Percentiles rank a stretch among this genome's conserved stretches.
Evolutionary conservation across 2,797 vertebrate genomes (phyloP).

Genomic region (Arnoldichthys spilopterus): DNA sequence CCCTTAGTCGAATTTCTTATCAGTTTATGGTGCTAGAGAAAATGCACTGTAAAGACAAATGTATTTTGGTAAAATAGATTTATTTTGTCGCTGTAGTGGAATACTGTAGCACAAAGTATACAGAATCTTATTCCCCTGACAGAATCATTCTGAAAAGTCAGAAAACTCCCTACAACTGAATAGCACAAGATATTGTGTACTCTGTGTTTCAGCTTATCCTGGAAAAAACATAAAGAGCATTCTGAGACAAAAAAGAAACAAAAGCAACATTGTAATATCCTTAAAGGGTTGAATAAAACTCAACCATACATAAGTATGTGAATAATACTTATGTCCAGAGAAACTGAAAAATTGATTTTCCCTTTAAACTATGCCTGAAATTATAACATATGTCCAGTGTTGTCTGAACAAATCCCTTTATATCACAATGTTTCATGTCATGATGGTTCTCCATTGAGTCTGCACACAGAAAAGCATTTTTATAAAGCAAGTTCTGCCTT

Average conservation of each 20-base stretch:
- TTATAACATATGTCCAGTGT: constrained; percentile 8
- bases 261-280: constrained; percentile 34
- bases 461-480: constrained; percentile 22
- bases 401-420: constrained; percentile 17
- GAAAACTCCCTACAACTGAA: constrained; percentile 11
- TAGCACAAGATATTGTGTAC: constrained; percentile 16
- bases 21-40: constrained; percentile 8
- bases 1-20: background rate
- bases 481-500: background rate
- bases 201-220: background rate
- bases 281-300: constrained; percentile 76
- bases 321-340: constrained; percentile 33
- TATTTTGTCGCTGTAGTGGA: constrained; percentile 55
- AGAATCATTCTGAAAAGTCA: constrained; percentile 7
- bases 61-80: constrained; percentile 53
- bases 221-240: background rate
- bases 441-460: background rate
- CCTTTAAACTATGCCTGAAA: constrained; percentile 22
- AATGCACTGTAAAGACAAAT: background rate
- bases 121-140: constrained; percentile 19
- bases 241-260: constrained; percentile 42
- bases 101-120: constrained; percentile 41
- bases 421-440: background rate
- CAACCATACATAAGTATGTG: constrained; percentile 62
- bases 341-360: constrained; percentile 29